Conservation (phyloP, 2,113 vertebrate genomes). For the Meles meles region DNA sequence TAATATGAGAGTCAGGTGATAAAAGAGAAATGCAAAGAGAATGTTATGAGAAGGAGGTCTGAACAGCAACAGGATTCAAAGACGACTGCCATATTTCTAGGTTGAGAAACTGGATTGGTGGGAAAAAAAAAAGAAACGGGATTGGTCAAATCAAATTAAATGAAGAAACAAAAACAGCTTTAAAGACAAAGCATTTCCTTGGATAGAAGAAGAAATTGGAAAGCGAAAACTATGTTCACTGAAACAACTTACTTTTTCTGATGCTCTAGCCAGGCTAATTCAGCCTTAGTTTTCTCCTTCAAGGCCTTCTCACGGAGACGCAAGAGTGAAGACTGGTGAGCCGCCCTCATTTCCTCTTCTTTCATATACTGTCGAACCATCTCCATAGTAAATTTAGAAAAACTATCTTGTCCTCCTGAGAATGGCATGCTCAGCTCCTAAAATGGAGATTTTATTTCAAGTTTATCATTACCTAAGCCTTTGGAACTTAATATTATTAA, state of each 20-base stretch:
- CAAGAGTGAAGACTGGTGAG: constrained; percentile 95
- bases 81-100: not conserved
- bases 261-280: constrained; percentile 97
- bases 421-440: constrained; percentile 91
- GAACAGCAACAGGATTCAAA: not conserved
- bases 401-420: constrained; percentile 93
- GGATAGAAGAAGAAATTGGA: not conserved
- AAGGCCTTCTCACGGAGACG: constrained; percentile 95
- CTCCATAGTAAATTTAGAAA: constrained; percentile 97
- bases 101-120: not conserved
- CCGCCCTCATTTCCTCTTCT: constrained; percentile 94
- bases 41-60: not conserved
- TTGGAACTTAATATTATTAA: constrained; percentile 24
- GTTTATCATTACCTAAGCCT: not conserved
- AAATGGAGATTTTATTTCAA: constrained; percentile 37
- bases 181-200: not conserved
- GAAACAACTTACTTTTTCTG: constrained; percentile 88
- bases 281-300: constrained; percentile 94
- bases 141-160: not conserved
- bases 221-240: not conserved
- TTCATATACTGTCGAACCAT: constrained; percentile 99
- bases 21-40: constrained; percentile 15
- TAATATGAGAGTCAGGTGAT: not conserved
- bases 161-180: constrained; percentile 24
- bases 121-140: not conserved